These are phyloP conservation scores for Lasioglossum morio DNA, from an alignment of 2,888 invertebrate species.

Conservation along the genomic window DNA sequence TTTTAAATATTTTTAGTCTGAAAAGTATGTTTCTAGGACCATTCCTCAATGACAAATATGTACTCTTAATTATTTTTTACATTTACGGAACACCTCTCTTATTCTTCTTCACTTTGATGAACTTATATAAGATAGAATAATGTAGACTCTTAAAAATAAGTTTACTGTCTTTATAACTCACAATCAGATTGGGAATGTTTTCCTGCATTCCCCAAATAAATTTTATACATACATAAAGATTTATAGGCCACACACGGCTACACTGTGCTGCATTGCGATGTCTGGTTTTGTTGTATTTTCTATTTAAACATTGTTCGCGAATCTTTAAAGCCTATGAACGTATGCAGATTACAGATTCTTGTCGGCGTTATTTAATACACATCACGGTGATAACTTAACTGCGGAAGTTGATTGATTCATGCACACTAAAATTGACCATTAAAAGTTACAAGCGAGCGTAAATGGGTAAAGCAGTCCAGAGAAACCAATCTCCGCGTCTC, in stretches of 20 bases:
- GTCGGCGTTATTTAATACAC: not conserved
- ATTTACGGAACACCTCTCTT: not conserved
- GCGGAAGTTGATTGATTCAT: not conserved
- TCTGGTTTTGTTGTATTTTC: not conserved
- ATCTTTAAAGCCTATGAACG: not conserved
- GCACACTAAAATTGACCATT: conserved; percentile 2
- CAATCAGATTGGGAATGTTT: too few relatives aligned
- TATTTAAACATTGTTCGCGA: not conserved
- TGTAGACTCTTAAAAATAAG: too few relatives aligned
- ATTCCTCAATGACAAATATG: not conserved
- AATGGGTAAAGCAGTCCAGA: not conserved
- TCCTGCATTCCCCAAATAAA: not conserved
- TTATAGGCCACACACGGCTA: not conserved
- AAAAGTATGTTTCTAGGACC: not conserved
- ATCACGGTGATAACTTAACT: not conserved
- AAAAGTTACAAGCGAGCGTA: not conserved
- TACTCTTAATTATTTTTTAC: not conserved
- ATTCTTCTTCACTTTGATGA: too few relatives aligned
- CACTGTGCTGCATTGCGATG: not conserved
- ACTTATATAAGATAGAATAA: too few relatives aligned
- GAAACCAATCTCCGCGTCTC: not conserved
- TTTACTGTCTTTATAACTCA: too few relatives aligned
- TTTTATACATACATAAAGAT: not conserved
- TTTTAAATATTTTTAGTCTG: not conserved
- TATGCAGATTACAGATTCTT: not conserved